A percentile compares a stretch with the other conserved stretches of the same genome.
phyloP scores from a whole-genome alignment of 2,797 vertebrate species.

The Liasis olivaceus region DNA sequence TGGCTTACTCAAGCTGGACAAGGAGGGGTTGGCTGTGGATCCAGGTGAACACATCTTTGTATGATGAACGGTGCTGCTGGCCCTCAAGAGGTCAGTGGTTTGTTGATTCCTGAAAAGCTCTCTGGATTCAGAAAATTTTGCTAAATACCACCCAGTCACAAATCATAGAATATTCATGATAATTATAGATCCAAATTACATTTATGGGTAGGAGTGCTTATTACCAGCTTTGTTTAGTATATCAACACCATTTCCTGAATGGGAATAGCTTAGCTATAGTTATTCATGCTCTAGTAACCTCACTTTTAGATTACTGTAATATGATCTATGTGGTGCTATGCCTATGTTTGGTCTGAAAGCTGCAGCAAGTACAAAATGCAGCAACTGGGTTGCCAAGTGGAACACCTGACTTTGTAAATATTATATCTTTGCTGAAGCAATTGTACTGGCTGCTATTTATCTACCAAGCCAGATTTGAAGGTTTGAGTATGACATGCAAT shows the following conservation, averaged over 20 bases:
- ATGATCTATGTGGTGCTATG: not conserved
- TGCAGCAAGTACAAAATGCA: not conserved
- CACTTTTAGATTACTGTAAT: not conserved
- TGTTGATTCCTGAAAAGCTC: not conserved
- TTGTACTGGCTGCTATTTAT: not conserved
- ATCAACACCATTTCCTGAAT: not conserved
- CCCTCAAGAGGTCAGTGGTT: not conserved
- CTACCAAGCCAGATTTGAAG: not conserved
- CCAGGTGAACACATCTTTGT: not conserved
- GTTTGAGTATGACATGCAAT: not conserved
- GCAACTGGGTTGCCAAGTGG: not conserved
- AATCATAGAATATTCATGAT: no score
- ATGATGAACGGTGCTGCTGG: not conserved
- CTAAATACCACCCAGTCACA: not conserved
- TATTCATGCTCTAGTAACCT: not conserved
- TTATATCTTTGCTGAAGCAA: not conserved
- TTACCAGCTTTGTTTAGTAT: not conserved
- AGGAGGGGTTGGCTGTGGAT: no score
- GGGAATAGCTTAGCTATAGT: not conserved
- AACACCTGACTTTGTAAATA: not conserved
- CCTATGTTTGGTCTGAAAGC: not conserved
- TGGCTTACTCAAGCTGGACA: no score
- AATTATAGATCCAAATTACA: not conserved
- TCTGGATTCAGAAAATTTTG: not conserved
- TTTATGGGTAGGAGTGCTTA: not conserved